A percentile compares a stretch with the other conserved stretches of the same genome.
Conservation (phyloP, 2,113 vertebrate species). For the Neoarius graeffei region DNA sequence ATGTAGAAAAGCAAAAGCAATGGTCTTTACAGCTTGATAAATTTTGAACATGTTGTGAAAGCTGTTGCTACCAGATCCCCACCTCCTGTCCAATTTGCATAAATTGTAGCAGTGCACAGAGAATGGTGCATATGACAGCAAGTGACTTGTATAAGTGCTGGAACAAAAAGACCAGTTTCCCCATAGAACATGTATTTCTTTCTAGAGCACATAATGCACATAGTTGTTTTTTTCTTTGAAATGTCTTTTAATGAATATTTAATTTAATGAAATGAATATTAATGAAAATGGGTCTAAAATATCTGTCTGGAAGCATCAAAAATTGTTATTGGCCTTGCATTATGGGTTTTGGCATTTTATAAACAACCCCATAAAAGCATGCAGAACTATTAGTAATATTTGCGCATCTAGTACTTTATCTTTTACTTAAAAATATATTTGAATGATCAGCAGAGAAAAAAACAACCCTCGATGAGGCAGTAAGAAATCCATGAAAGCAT, state of each 20-base stretch:
- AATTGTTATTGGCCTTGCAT: not conserved
- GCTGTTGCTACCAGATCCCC: not conserved
- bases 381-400: not conserved
- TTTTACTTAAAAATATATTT: not conserved
- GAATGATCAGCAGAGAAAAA: not conserved
- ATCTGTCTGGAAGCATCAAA: not conserved
- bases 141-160: not conserved
- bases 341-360: not conserved
- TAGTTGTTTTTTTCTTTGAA: not conserved
- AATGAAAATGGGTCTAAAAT: not conserved
- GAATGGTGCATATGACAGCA: not conserved
- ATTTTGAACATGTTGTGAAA: not conserved
- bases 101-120: not conserved
- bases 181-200: not conserved
- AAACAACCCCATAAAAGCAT: not conserved
- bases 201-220: not conserved
- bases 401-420: not conserved
- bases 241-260: not conserved
- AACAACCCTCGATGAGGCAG: not conserved
- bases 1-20: not conserved
- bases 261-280: not conserved
- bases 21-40: not conserved
- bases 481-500: not conserved
- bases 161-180: not conserved
- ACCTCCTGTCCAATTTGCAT: not conserved